phyloP scores from a whole-genome alignment of 2,113 vertebrate species.

The Ctenomys sociabilis region DNA sequence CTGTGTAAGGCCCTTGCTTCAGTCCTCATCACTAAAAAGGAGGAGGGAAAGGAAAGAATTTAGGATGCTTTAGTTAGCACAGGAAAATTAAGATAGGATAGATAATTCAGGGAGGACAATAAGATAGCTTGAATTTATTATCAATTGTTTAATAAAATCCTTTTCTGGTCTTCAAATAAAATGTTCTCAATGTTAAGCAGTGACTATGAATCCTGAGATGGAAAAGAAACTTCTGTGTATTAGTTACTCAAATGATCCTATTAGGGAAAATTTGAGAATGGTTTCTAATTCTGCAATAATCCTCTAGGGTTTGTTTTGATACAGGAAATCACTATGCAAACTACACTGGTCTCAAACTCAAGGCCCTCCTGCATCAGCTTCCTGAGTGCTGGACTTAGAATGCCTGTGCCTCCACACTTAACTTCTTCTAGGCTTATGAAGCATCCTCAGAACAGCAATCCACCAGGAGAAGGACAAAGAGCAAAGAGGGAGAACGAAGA shows the following conservation, averaged over 20 bases:
- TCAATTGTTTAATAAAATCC: background rate
- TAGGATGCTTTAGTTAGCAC: background rate
- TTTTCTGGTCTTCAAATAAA: conserved; percentile 4
- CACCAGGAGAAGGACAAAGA: background rate
- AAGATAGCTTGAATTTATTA: background rate
- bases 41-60: background rate
- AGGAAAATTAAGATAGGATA: background rate
- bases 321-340: background rate
- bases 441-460: background rate
- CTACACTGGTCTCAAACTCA: background rate
- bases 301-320: background rate
- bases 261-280: background rate
- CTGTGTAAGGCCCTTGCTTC: background rate
- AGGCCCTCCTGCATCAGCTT: background rate
- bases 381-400: background rate
- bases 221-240: background rate
- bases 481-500: background rate
- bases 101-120: background rate
- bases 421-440: background rate
- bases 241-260: background rate
- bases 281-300: background rate
- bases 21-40: background rate
- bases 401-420: background rate
- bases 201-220: background rate
- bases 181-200: background rate